These are phyloP conservation scores for Caerostris extrusa DNA, from an alignment of 1,140 invertebrate species.

Conservation along the genomic window DNA sequence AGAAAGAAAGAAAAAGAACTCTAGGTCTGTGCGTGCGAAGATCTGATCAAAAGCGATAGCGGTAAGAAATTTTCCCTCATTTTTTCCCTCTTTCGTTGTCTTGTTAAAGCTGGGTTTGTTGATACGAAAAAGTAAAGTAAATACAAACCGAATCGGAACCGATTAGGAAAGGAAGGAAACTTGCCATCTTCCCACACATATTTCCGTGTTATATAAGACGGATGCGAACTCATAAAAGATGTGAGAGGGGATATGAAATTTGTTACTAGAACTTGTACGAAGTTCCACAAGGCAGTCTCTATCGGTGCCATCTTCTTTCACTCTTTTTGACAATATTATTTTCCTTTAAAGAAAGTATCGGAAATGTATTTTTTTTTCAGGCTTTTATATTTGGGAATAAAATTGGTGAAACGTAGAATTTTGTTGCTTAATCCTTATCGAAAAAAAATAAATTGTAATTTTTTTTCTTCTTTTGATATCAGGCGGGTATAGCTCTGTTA, in stretches of 20 bases:
- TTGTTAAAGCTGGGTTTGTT: conserved; percentile 36
- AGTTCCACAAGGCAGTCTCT: neutral
- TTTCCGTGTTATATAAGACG: neutral
- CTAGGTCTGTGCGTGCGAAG: neutral
- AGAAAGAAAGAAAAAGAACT: neutral
- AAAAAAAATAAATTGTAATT: neutral
- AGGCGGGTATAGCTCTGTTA: neutral
- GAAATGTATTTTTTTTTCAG: neutral
- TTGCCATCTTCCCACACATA: neutral
- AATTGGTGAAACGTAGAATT: neutral
- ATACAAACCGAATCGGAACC: conserved; percentile 5
- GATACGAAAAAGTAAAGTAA: neutral
- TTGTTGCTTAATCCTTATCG: neutral
- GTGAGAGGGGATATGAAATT: neutral
- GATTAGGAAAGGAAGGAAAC: neutral
- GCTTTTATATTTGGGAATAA: neutral
- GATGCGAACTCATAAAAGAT: neutral
- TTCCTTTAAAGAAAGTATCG: neutral
- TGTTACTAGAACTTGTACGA: neutral
- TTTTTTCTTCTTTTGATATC: neutral
- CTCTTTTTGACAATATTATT: neutral
- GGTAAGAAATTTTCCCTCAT: too few relatives aligned
- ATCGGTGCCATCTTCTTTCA: neutral
- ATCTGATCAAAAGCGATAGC: conserved; percentile 19
- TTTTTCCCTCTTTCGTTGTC: neutral